Evolutionary conservation across 2,797 vertebrate genomes (phyloP), one percentile per base, ranked within the genome.

Genomic region (Eidolon dupreanum): DNA sequence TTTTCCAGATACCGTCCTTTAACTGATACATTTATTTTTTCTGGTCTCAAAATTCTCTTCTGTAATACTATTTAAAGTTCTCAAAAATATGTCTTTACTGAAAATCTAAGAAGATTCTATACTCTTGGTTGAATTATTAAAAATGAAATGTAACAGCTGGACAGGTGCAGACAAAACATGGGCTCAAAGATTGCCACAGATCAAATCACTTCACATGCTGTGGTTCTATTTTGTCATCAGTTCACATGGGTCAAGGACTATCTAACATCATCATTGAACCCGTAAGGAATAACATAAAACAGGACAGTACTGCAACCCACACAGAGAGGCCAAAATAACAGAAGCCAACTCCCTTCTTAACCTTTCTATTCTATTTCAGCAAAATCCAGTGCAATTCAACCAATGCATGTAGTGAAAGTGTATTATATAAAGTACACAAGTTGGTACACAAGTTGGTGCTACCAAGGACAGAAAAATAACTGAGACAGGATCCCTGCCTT

Each of bases 241-340:
- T 73, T 93, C 79, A 68, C 24, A 68, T 46, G 86, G 88, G 59
- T 93, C 94, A 96, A 92, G 63, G 57, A 87, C 59, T 70, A 83
- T 59, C 59, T 83, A 84, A 65, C 57, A 87, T 75, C 31, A 73
- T 41, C 73, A 74, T 6, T 41, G 70, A 96, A 89, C 55, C 22
- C 59, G 10, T 31, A 68, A 83, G 43, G 17, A 83, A 38, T 51
- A 74, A 82, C 2, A 79, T 43, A 91, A 90, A 92, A 91, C 36
- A 73, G 61, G 86, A 53, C 15, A 63, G n/a, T 46, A 70, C 13
- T 88, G 36, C n/a, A 88, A 9, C 5, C 55, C 68, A 55, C 28
- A 88, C 0, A 86, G 28, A 61, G 83, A 68, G 26, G 77, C 77
- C 71, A 88, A 38, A 81, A 31, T 46, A 51, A 84, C 11, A 75